phyloP scores from a whole-genome alignment of 2,888 invertebrate species.

The Cataglyphis rosenhaueri region DNA sequence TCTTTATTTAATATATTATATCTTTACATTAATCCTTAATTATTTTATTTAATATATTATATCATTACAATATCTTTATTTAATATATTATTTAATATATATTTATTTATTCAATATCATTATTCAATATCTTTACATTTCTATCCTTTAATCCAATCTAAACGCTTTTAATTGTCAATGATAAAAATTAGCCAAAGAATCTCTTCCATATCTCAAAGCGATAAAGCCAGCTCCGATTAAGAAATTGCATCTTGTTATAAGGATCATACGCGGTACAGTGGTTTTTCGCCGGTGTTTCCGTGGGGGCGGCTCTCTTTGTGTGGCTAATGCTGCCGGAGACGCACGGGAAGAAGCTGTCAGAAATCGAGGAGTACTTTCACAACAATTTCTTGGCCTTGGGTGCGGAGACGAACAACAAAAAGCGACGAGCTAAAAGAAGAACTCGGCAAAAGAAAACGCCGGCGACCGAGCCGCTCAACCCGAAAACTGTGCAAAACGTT shows the following conservation, averaged over 20 bases:
- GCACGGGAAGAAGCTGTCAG: conserved; percentile 85
- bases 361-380: conserved; percentile 86
- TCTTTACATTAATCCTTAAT: too few relatives aligned
- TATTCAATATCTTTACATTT: background rate
- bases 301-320: conserved; percentile 85
- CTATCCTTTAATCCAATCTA: background rate
- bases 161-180: background rate
- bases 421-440: conserved; percentile 70
- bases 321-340: conserved; percentile 86
- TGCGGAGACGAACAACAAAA: conserved; percentile 77
- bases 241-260: conserved; percentile 76
- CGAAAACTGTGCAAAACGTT: conserved; percentile 74
- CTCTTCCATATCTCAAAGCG: background rate
- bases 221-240: background rate
- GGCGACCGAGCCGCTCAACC: conserved; percentile 78
- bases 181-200: background rate
- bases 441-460: conserved; percentile 72
- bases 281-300: conserved; percentile 87
- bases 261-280: conserved; percentile 87
- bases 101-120: too few relatives aligned
- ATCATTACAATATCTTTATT: too few relatives aligned
- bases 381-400: conserved; percentile 82
- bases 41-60: too few relatives aligned
- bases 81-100: too few relatives aligned
- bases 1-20: background rate